phyloP scores from a whole-genome alignment of 37 sponge, comb jelly and placozoan species.

The Mnemiopsis leidyi region DNA sequence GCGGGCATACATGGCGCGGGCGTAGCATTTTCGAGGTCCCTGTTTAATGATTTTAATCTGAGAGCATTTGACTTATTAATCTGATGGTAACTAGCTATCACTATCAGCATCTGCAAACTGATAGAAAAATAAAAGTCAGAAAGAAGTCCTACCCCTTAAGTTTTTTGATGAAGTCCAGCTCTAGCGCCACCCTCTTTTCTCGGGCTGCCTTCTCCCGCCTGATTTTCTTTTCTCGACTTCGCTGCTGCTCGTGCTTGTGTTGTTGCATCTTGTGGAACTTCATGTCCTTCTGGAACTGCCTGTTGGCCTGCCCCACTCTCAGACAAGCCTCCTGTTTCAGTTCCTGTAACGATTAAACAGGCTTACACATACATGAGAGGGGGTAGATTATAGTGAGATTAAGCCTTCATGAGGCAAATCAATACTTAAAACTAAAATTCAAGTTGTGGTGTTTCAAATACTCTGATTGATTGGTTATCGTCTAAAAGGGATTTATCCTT shows the following conservation, averaged over 20 bases:
- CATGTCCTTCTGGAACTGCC: slow-evolving; percentile 25
- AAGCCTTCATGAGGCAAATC: no score
- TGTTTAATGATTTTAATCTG: neutral
- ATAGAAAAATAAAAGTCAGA: no score
- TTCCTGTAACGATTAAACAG: neutral
- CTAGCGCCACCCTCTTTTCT: slow-evolving; percentile 63
- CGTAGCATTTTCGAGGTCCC: neutral
- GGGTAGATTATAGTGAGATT: no score
- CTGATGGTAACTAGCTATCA: no score
- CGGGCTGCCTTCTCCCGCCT: slow-evolving; percentile 18
- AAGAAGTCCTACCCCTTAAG: slow-evolving; percentile 61
- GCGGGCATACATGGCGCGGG: no score
- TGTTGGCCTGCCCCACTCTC: slow-evolving; percentile 29
- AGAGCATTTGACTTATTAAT: neutral
- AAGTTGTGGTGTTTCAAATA: no score
- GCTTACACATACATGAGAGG: no score
- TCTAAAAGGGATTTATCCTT: no score
- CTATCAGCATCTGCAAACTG: no score
- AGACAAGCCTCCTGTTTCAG: slow-evolving; percentile 18
- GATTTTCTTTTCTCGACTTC: slow-evolving; percentile 34
- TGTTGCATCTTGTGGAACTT: slow-evolving; percentile 48
- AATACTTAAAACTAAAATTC: no score
- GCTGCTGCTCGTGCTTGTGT: neutral
- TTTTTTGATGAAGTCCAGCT: slow-evolving; percentile 65
- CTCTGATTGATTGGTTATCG: no score